Evolutionary conservation across 2,797 vertebrate genomes (phyloP).

Genomic region (Novumbra hubbsi): DNA sequence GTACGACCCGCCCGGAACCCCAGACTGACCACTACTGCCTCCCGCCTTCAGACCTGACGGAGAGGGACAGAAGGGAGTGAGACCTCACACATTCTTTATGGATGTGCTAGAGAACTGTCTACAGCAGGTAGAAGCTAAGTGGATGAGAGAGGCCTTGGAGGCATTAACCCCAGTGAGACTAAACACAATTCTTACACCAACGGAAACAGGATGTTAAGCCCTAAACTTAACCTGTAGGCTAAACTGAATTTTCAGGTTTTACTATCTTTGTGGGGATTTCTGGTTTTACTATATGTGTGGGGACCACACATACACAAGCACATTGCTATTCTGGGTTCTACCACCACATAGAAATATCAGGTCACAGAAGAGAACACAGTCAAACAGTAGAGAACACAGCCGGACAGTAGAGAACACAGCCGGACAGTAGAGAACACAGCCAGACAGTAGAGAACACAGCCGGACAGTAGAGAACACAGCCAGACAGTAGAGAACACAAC

Average conservation of each 20-base stretch:
- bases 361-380: constrained; percentile 22
- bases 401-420: background rate
- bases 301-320: constrained; percentile 43
- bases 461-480: no score
- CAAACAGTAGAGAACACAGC: constrained; percentile 1
- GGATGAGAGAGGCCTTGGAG: background rate
- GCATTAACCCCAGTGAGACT: background rate
- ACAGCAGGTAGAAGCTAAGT: background rate
- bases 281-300: no score
- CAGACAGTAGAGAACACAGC: no score
- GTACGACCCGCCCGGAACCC: constrained; percentile 85
- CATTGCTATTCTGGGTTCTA: constrained; percentile 57
- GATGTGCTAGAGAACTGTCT: background rate
- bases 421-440: no score
- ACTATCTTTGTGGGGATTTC: no score
- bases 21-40: constrained; percentile 84
- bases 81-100: background rate
- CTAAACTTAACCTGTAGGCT: no score
- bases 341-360: constrained; percentile 53
- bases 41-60: constrained; percentile 90
- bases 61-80: background rate
- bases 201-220: no score
- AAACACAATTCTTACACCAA: no score
- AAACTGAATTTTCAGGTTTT: no score
- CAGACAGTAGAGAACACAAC: no score